Conservation (phyloP, 2,888 invertebrate genomes). For the Clanis bilineata region DNA sequence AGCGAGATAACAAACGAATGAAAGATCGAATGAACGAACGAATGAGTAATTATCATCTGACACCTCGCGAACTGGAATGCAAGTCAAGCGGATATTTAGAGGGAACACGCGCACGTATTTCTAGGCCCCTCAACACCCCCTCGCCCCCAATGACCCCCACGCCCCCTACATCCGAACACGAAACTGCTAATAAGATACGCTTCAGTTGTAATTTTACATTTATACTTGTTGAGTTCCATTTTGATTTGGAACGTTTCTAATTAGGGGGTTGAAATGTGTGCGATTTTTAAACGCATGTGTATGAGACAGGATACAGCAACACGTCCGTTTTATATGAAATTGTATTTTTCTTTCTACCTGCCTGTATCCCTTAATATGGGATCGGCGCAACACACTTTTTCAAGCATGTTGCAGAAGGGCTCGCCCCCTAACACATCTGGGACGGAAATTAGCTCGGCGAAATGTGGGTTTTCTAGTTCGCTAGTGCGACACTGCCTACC, state of each 20-base stretch:
- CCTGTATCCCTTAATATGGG: no score
- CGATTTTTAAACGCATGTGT: no score
- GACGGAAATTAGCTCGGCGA: no score
- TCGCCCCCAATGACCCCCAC: background rate
- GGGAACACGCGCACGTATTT: slow-evolving; percentile 11
- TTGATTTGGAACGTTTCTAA: background rate
- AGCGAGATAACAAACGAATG: slow-evolving; percentile 5
- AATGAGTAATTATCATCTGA: slow-evolving; percentile 11
- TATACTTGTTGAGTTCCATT: slow-evolving; percentile 17
- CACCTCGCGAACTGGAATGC: slow-evolving; percentile 14
- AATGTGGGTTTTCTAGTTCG: no score
- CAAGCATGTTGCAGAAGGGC: no score
- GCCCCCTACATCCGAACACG: slow-evolving; percentile 3
- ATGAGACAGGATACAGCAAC: no score
- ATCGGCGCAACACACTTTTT: no score
- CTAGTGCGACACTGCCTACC: no score
- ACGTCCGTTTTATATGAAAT: no score
- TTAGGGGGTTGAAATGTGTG: background rate
- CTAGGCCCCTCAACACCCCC: slow-evolving; percentile 4
- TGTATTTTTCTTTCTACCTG: no score
- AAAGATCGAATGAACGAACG: slow-evolving; percentile 9
- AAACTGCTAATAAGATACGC: slow-evolving; percentile 22
- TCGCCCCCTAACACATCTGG: no score
- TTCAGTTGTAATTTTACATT: slow-evolving; percentile 23
- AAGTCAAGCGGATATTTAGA: slow-evolving; percentile 13